Evolutionary conservation across 2,113 vertebrate species (phyloP), one percentile per base, ranked within the genome.

Genomic region (Neolamprologus modestus): DNA sequence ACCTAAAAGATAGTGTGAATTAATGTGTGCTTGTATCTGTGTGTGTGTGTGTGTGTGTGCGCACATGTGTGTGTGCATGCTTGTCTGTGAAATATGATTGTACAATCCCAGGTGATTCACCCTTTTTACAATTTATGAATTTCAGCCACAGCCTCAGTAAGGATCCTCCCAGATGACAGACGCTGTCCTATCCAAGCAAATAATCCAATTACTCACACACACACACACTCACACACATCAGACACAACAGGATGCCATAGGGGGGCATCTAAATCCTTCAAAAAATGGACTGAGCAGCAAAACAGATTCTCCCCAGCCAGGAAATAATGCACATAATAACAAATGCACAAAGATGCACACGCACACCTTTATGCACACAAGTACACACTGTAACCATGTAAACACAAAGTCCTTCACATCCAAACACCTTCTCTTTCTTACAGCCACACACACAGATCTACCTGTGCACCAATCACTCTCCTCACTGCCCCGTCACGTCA

Each of bases 151-250:
- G 84, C 84, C 81, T 88, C 28, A 1, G 85, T 87, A 79, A 35
- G 66, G 68, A 91, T 52, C 61, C 83, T 90, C 87, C 85, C 89
- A 87, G 86, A 88, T 88, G 92, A 91, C 89, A 81, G 83, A 66
- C 73, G 11, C 80, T 66, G 33, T 91, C 89, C 85, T 45, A 84
- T 87, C 85, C 88, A 89, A 76, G 40, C 90, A 91, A 87, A 91
- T 92, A 93, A 92, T 93, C 93, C 86, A 82, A 89, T 94, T 92
- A 91, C 37, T 10, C 26, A 37, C 83, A 85, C 79, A 79, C 80
- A 86, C 19, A 37, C 28, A 86, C 52, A 59, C 10, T 21, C 21
- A 21, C 21, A 33, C 53, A 40, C 35, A 61, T 21, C 84, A 90
- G 17, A 79, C 81, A 88, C 83, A 78, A 88, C 89, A 87, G 7